A percentile compares a stretch with the other conserved stretches of the same genome.
phyloP scores from a whole-genome alignment of 2,113 vertebrate species.

The Hystrix cristata region DNA sequence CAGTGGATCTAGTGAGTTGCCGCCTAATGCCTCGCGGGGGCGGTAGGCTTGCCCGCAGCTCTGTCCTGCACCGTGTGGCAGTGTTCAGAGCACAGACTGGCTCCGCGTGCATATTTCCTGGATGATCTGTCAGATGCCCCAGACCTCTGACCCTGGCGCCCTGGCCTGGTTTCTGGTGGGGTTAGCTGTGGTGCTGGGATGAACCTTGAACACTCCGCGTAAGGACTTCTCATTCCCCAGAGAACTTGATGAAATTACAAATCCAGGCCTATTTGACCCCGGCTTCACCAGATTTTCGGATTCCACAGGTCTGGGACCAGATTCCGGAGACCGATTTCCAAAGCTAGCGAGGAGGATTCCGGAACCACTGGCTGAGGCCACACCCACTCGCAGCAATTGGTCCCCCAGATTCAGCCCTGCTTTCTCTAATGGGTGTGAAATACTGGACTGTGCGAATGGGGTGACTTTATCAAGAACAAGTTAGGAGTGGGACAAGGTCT shows the following conservation, averaged over 20 bases:
- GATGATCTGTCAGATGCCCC: rapidly evolving
- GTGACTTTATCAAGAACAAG: not conserved
- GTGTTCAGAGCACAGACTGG: not conserved
- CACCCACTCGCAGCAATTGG: not conserved
- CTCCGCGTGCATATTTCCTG: not conserved
- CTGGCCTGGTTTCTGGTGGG: not conserved
- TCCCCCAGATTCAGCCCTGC: too few species aligned
- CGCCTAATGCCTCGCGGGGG: not conserved
- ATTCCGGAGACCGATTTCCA: not conserved
- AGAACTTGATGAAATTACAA: not conserved
- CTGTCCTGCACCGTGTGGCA: not conserved
- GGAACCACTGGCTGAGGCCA: not conserved
- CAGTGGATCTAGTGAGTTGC: constrained; percentile 14
- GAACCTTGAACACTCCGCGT: not conserved
- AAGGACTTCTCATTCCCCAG: not conserved
- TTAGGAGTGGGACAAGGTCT: not conserved
- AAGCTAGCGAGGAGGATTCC: not conserved
- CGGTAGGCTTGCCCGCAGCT: not conserved
- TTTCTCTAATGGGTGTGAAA: not conserved
- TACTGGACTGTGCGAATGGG: rapidly evolving
- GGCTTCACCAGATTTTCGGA: not conserved
- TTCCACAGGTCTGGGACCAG: not conserved
- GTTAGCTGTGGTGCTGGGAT: not conserved
- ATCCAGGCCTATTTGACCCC: not conserved
- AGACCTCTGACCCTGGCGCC: not conserved